phyloP scores from a whole-genome alignment of 2,113 vertebrate genomes.

The Megaceryle torquata region DNA sequence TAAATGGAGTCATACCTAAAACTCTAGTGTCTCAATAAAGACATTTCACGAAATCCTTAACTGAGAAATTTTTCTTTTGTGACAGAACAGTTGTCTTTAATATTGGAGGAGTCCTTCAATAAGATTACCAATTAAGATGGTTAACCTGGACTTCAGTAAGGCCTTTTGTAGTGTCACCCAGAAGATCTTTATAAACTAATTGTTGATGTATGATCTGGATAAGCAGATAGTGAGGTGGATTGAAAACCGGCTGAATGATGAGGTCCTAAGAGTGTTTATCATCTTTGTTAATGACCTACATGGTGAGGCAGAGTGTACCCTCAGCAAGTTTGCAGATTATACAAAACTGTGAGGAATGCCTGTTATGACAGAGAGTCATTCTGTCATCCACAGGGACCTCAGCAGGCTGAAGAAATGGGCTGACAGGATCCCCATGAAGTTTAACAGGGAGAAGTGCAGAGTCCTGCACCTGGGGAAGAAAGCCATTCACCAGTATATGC shows the following conservation, averaged over 20 bases:
- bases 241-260: not conserved
- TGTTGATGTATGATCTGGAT: not conserved
- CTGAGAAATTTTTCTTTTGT: not conserved
- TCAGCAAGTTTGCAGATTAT: not conserved
- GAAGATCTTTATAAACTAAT: not conserved
- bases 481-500: too few relatives aligned
- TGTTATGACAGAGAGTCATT: not conserved
- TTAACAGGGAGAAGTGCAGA: too few relatives aligned
- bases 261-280: not conserved
- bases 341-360: not conserved
- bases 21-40: not conserved
- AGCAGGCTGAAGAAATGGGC: not conserved
- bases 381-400: not conserved
- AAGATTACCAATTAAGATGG: not conserved
- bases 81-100: not conserved
- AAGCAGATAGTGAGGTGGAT: not conserved
- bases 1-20: not conserved
- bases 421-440: too few relatives aligned
- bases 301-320: too few relatives aligned
- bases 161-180: not conserved
- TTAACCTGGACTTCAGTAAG: not conserved
- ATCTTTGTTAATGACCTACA: not conserved
- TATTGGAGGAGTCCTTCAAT: not conserved
- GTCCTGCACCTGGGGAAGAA: too few relatives aligned
- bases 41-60: not conserved